Percentiles rank a stretch among this genome's conserved stretches.
Conservation (phyloP, 1,140 invertebrate genomes). For the Diploscapter pachys region DNA sequence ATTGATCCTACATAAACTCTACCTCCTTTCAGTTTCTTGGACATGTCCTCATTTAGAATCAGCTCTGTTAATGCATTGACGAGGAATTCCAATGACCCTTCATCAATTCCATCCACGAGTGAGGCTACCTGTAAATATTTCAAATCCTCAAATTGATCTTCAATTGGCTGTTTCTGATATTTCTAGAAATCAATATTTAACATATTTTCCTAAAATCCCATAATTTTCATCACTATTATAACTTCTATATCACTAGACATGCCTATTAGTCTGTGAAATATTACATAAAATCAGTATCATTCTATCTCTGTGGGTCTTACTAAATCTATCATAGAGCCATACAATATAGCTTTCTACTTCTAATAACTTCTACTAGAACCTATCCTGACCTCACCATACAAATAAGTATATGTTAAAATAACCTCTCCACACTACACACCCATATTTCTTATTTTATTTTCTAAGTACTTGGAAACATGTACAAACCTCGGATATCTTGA, state of each 20-base stretch:
- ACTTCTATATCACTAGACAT: background rate
- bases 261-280: no score
- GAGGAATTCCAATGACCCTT: slow-evolving; percentile 53
- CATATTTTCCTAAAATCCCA: background rate
- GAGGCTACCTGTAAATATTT: slow-evolving; percentile 34
- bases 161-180: background rate
- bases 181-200: background rate
- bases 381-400: no score
- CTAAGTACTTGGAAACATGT: background rate
- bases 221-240: background rate
- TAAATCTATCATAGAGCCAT: no score
- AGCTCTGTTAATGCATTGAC: slow-evolving; percentile 58
- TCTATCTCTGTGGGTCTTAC: no score
- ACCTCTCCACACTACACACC: background rate
- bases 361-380: no score
- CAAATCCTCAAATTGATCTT: background rate
- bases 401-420: no score
- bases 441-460: background rate
- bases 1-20: background rate
- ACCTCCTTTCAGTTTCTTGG: slow-evolving; percentile 58
- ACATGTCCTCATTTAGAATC: slow-evolving; percentile 56
- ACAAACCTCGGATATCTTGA: slow-evolving; percentile 43
- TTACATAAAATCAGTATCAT: no score
- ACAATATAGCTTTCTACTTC: no score
- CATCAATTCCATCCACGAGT: slow-evolving; percentile 57